Percentiles rank a stretch among this genome's conserved stretches.
Evolutionary conservation across 2,888 invertebrate species (phyloP).

Genomic region (Oxycera nigricornis): DNA sequence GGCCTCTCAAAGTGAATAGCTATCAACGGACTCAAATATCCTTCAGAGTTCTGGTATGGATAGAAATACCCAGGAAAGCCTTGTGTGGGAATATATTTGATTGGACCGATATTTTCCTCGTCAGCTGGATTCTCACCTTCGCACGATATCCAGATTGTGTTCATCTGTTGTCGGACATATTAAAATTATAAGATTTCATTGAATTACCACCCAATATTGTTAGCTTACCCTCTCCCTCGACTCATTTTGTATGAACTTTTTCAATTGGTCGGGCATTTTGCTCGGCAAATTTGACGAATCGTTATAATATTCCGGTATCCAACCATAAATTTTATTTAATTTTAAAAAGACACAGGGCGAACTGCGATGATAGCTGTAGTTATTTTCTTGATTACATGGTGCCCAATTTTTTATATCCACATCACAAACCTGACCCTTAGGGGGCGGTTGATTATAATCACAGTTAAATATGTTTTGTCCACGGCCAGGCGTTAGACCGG

Average conservation of each 20-base stretch:
- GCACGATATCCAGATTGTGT: conserved; percentile 91
- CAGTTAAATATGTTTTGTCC: conserved; percentile 80
- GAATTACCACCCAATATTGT: not conserved
- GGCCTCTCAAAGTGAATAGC: conserved; percentile 86
- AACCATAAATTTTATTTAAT: conserved; percentile 92
- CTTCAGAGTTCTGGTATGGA: conserved; percentile 85
- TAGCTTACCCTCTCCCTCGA: conserved; percentile 60
- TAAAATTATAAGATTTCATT: conserved; percentile 3
- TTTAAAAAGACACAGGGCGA: conserved; percentile 95
- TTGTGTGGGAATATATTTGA: conserved; percentile 79
- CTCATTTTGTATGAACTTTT: conserved; percentile 69
- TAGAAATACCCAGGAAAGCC: conserved; percentile 91
- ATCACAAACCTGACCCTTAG: conserved; percentile 81
- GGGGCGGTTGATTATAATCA: conserved; percentile 74
- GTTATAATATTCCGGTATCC: conserved; percentile 85
- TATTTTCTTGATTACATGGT: conserved; percentile 81
- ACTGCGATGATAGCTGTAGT: conserved; percentile 90
- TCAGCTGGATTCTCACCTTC: conserved; percentile 94
- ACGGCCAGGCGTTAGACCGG: conserved; percentile 74
- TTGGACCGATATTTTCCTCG: conserved; percentile 86
- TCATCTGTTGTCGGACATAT: conserved; percentile 65
- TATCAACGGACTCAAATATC: conserved; percentile 87
- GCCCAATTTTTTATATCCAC: conserved; percentile 83
- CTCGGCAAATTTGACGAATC: conserved; percentile 72
- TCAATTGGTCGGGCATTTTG: conserved; percentile 77